Evolutionary conservation across 2,113 vertebrate species (phyloP).

Genomic region (Megaleporinus macrocephalus): DNA sequence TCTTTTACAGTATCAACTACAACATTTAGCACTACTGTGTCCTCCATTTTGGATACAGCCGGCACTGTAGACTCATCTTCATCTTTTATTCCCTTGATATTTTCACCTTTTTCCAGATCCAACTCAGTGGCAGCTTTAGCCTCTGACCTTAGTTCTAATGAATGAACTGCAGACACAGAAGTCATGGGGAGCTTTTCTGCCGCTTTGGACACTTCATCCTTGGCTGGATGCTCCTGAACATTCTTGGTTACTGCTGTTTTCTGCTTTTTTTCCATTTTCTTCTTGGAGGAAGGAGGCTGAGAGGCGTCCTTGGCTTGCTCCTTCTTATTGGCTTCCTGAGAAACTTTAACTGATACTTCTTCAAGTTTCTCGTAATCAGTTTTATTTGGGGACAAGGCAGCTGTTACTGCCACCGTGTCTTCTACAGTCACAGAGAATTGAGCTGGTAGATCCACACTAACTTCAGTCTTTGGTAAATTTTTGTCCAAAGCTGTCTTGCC

Average conservation of each 20-base stretch:
- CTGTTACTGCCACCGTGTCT: constrained; percentile 49
- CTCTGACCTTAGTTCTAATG: constrained; percentile 27
- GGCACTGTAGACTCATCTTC: neutral
- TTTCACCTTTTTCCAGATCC: constrained; percentile 10
- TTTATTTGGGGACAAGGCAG: constrained; percentile 42
- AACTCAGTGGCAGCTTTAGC: constrained; percentile 15
- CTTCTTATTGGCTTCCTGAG: neutral
- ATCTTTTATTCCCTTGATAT: neutral
- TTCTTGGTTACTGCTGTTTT: neutral
- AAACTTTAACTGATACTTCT: neutral
- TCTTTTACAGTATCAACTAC: constrained; percentile 21
- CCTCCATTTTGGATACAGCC: neutral
- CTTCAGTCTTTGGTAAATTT: constrained; percentile 41
- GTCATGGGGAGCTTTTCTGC: neutral
- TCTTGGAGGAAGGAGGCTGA: neutral
- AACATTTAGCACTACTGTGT: constrained; percentile 2
- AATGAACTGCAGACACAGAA: neutral
- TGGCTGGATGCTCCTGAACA: constrained; percentile 15
- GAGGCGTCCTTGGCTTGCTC: neutral
- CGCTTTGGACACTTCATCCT: constrained; percentile 18
- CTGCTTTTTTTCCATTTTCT: constrained; percentile 2
- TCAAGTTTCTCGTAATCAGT: constrained; percentile 54
- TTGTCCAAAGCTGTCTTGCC: constrained; percentile 23
- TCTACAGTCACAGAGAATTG: constrained; percentile 31
- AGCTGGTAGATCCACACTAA: constrained; percentile 42